Evolutionary conservation across 2,797 vertebrate species (phyloP), one percentile per base, ranked within the genome.

Genomic region (Sorex maritimensis): DNA sequence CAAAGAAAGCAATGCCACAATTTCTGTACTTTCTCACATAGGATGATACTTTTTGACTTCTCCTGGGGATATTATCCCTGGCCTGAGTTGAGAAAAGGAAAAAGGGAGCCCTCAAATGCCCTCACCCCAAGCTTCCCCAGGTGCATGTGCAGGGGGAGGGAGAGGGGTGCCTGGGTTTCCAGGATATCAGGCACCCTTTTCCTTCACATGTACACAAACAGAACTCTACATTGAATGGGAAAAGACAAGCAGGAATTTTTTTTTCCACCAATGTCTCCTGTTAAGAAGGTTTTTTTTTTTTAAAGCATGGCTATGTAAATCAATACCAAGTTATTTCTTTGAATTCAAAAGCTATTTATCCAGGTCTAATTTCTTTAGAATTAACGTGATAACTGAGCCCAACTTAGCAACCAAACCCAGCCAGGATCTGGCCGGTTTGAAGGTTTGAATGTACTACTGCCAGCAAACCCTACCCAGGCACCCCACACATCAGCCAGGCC

Each of bases 351-450:
- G 81, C 91, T 91, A 90, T 91, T 94, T 97, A 92, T 90, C 86
- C 93, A 86, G 93, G 93, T 97, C 90, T 96, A 28, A 94, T 96
- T 97, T 97, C 95, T 95, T 88, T 95, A 94, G 93, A 93, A 96
- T 92, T 94, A 91, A 92, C 7, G 46, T 86, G 65, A 72, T 95
- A 97, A 94, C 84, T 90, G 93, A 97, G 91, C 90, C 84, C 93
- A 71, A 85, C 93, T 93, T 97, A 94, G 86, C 93, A 94, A 96
- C 93, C 46, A 84, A 90, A 96, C 55, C 58, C 92, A 86, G 86
- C 21, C 58, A 86, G 86, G 82, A 52, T 67, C 72, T 95, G 79
- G 67, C 28, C 0, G 15, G 19, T 9, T 67, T 88, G 49, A 96
- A 86, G 12, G 15, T 9, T 67, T 90, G 44, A 96, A 86, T 67